These are phyloP conservation scores for Antedon mediterranea DNA, from an alignment of 53 echinoderm and acorn worm genomes.

Conservation along the genomic window DNA sequence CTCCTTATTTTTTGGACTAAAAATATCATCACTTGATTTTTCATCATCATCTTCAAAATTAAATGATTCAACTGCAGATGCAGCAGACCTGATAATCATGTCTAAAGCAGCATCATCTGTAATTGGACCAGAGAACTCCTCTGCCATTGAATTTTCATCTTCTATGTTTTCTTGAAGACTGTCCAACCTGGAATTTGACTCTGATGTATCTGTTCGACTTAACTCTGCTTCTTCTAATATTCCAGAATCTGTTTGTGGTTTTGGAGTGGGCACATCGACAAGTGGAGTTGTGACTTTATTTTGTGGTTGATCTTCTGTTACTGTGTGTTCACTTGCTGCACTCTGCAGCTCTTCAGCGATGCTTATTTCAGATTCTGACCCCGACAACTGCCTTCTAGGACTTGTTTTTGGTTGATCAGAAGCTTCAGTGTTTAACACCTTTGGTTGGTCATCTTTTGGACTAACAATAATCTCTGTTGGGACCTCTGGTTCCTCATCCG, in stretches of 20 bases:
- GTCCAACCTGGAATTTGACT: constrained; percentile 17
- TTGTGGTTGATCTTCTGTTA: constrained; percentile 21
- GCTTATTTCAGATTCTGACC: background rate
- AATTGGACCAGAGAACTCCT: constrained; percentile 55
- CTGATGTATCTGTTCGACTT: constrained; percentile 21
- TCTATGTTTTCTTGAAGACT: constrained; percentile 9
- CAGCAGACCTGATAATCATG: constrained; percentile 64
- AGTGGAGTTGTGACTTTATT: background rate
- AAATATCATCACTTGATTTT: constrained; percentile 12
- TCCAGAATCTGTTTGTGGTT: constrained; percentile 2
- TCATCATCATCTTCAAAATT: constrained; percentile 36
- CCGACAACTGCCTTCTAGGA: background rate
- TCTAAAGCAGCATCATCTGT: constrained; percentile 81
- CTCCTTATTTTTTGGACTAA: background rate
- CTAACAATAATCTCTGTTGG: background rate
- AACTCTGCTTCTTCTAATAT: constrained; percentile 23
- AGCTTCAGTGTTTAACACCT: background rate
- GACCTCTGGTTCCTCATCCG: background rate
- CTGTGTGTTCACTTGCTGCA: constrained; percentile 39
- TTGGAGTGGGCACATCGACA: background rate
- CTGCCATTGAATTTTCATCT: constrained; percentile 46
- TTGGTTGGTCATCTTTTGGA: background rate
- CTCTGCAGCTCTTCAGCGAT: background rate
- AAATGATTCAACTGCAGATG: constrained; percentile 90
- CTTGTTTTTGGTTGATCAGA: background rate